Percentiles rank a stretch among this genome's conserved stretches.
Evolutionary conservation across 2,113 vertebrate genomes (phyloP).

Genomic region (Istiophorus platypterus): DNA sequence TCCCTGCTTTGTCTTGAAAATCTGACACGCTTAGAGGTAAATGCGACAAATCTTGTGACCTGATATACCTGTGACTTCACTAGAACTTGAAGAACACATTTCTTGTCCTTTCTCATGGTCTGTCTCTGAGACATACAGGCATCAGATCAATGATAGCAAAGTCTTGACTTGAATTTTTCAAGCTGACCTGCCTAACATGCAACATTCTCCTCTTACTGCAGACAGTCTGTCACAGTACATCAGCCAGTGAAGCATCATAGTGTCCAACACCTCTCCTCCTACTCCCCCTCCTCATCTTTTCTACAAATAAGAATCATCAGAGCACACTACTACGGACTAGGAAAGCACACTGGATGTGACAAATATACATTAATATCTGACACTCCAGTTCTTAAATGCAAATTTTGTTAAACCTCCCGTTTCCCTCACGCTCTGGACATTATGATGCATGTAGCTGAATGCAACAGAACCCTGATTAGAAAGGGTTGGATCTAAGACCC

Average conservation of each 20-base stretch:
- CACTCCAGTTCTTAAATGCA: neutral
- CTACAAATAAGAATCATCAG: constrained; percentile 76
- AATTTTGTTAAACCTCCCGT: neutral
- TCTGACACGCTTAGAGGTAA: neutral
- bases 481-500: neutral
- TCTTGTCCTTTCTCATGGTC: constrained; percentile 32
- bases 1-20: neutral
- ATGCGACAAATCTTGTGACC: neutral
- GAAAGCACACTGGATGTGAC: constrained; percentile 28
- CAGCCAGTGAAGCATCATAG: constrained; percentile 81
- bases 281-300: constrained; percentile 71
- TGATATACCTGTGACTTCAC: neutral
- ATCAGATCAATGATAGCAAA: constrained; percentile 85
- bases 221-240: constrained; percentile 82
- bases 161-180: constrained; percentile 90
- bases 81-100: constrained; percentile 20
- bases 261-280: constrained; percentile 24
- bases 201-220: constrained; percentile 82
- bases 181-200: constrained; percentile 87
- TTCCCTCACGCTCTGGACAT: neutral
- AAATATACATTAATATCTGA: constrained; percentile 19
- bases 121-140: constrained; percentile 75
- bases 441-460: no score
- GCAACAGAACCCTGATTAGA: neutral
- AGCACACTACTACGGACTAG: constrained; percentile 55